Evolutionary conservation across 1,140 invertebrate genomes (phyloP), one percentile per base, ranked within the genome.

Genomic region (Rhopalosiphum maidis): DNA sequence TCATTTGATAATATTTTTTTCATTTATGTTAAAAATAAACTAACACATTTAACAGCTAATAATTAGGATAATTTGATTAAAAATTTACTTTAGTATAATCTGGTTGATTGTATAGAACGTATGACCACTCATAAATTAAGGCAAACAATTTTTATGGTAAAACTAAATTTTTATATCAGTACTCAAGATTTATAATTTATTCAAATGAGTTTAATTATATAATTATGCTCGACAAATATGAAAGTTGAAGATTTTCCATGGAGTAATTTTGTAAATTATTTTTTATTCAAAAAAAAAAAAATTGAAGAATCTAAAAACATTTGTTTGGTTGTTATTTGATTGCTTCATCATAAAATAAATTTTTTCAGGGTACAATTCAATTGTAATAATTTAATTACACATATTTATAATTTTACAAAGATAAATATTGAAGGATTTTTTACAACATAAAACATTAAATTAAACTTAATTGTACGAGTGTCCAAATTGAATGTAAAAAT

Each of bases 401-500:
- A 77, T 35, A 77, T n/a, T 77, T 77, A 77, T 77, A 77, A 77
- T 77, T 77, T n/a, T 77, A 77, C n/a, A 77, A 18, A 4, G 60
- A n/a, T 77, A 77, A 77, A 77, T 77, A 77, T n/a, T 41, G 18
- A 23, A 9, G 55, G 55, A 7, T 30, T 46, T 51, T 83, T 41
- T 23, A 83, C 82, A 43, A 85, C 37, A 85, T 22, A 85, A 41
- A 85, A 77, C 60, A 77, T 77, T 41, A 43, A 85, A 41, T 22
- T 41, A 41, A 41, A 85, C 35, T 43, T 41, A 85, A 85, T 41
- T 41, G 23, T 41, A 85, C 23, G n/a, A 4, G 8, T 85, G 37
- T 85, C 83, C 41, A 85, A 85, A 85, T 41, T 85, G 23, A 85
- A 85, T 85, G 23, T 85, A 41, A 85, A 41, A 85, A 85, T 85